Conservation (phyloP, 2,797 vertebrate species). For the Alectoris magna region DNA sequence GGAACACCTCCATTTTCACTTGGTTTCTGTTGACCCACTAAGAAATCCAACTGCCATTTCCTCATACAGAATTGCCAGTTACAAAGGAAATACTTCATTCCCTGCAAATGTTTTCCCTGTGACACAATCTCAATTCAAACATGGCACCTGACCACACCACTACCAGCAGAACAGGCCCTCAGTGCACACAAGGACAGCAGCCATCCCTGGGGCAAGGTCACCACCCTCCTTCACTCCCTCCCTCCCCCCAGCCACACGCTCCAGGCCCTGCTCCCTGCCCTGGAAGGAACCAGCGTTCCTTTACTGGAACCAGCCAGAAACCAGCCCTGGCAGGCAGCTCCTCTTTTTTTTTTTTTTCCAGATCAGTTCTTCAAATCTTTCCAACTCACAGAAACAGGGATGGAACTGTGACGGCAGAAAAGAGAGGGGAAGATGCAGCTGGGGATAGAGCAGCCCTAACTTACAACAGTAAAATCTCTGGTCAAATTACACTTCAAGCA, state of each 20-base stretch:
- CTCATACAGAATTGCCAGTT: not conserved
- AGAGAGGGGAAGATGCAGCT: not conserved
- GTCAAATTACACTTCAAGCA: not conserved
- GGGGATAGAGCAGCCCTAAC: not conserved
- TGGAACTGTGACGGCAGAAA: not conserved
- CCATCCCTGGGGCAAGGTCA: too few relatives aligned
- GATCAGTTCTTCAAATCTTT: accelerated
- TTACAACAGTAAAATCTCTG: not conserved
- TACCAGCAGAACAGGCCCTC: not conserved
- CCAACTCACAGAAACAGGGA: not conserved
- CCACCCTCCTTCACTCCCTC: too few relatives aligned
- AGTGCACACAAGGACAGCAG: not conserved
- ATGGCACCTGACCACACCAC: not conserved
- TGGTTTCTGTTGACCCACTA: not conserved
- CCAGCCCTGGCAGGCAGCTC: not conserved
- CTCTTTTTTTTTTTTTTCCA: not conserved
- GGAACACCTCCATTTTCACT: not conserved
- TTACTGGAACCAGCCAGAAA: not conserved
- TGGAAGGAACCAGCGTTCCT: too few relatives aligned
- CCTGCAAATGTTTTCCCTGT: not conserved
- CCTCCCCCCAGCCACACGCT: too few relatives aligned
- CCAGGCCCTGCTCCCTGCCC: not conserved
- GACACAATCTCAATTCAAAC: not conserved
- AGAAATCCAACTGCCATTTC: not conserved
- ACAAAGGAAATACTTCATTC: not conserved